Evolutionary conservation across 53 echinoderm and acorn worm species (phyloP).

Genomic region (Paracentrotus lividus): DNA sequence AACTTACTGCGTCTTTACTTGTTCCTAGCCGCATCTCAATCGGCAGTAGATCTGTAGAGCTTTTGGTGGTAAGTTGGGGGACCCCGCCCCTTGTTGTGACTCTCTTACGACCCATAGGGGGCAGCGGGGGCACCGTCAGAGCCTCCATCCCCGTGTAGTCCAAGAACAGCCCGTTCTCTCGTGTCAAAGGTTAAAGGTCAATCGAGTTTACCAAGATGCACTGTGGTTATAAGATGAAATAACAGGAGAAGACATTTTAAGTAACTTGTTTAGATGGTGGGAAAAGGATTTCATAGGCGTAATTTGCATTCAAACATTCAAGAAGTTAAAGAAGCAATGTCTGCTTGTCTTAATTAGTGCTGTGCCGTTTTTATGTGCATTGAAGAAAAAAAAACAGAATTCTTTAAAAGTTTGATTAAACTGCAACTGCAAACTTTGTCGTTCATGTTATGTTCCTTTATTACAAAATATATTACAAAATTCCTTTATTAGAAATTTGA

Average conservation of each 20-base stretch:
- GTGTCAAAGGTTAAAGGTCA: background rate
- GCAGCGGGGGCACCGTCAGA: slow-evolving; percentile 42
- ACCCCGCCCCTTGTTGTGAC: slow-evolving; percentile 36
- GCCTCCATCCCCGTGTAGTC: slow-evolving; percentile 37
- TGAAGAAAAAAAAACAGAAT: background rate
- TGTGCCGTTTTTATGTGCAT: background rate
- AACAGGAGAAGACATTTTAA: background rate
- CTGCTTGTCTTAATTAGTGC: background rate
- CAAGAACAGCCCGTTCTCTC: background rate
- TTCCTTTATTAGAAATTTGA: too few species aligned
- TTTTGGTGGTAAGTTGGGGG: slow-evolving; percentile 85
- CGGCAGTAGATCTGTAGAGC: slow-evolving; percentile 88
- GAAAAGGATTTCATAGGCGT: background rate
- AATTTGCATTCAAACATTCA: background rate
- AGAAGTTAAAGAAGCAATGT: background rate
- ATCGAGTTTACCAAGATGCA: background rate
- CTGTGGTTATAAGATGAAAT: background rate
- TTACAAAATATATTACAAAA: too few species aligned
- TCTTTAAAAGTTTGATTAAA: background rate
- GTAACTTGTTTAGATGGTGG: background rate
- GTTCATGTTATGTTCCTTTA: too few species aligned
- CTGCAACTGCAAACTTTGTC: too few species aligned
- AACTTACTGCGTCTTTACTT: slow-evolving; percentile 90
- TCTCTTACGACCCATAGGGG: slow-evolving; percentile 57
- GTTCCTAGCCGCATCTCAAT: slow-evolving; percentile 89